A percentile compares a stretch with the other conserved stretches of the same genome.
phyloP scores from a whole-genome alignment of 2,113 vertebrate genomes.

The Trichomycterus rosablanca region DNA sequence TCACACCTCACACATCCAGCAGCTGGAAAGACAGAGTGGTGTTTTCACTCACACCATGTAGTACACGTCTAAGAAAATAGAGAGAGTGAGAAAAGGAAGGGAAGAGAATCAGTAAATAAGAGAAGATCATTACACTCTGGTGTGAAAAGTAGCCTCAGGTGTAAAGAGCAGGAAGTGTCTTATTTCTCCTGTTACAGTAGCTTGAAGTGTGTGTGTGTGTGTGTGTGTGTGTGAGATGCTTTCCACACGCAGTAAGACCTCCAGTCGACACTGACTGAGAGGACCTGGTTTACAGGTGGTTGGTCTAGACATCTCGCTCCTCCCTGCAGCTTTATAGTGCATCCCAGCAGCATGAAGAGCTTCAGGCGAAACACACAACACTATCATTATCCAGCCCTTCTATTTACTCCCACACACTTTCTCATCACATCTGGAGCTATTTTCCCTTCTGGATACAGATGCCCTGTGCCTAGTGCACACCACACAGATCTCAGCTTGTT shows the following conservation, averaged over 20 bases:
- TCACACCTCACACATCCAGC: not conserved
- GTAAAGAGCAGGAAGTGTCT: constrained; percentile 11
- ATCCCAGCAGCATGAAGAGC: constrained; percentile 10
- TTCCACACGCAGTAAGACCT: constrained; percentile 8
- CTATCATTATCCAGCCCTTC: constrained; percentile 1
- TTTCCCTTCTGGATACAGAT: not conserved
- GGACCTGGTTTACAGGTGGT: constrained; percentile 17
- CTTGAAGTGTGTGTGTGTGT: constrained; percentile 20
- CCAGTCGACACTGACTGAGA: not conserved
- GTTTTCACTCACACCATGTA: constrained; percentile 18
- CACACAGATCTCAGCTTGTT: too few relatives aligned
- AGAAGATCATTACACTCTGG: constrained; percentile 8
- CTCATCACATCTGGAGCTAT: not conserved
- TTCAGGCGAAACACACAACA: constrained; percentile 23
- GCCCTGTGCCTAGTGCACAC: not conserved
- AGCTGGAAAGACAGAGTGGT: constrained; percentile 2
- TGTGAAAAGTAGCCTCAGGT: constrained; percentile 15
- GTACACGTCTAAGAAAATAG: not conserved
- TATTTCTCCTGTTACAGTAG: constrained; percentile 12
- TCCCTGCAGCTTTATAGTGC: constrained; percentile 30
- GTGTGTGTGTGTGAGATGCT: constrained; percentile 17
- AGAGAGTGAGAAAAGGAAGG: constrained; percentile 4
- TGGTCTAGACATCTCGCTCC: constrained; percentile 24
- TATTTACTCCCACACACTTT: constrained; percentile 11
- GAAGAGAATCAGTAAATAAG: constrained; percentile 6